Percentiles rank a stretch among this genome's conserved stretches.
Conservation (phyloP, 30 jellyfish, hydroid and myxozoan genomes). For the Euphysa ruthae region DNA sequence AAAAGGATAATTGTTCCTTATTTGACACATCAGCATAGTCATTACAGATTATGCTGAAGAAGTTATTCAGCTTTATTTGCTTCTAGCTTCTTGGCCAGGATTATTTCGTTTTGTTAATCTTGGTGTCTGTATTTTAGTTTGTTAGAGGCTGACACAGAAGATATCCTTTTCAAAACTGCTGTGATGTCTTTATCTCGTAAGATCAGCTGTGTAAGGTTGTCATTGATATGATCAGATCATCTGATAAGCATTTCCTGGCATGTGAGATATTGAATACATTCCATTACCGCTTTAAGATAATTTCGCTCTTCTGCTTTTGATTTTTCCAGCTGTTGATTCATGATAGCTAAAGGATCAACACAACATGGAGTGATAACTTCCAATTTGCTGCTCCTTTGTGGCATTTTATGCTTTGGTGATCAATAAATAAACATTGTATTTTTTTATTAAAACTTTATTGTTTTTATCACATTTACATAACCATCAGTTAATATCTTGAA, state of each 20-base stretch:
- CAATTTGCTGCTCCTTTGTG: constrained; percentile 25
- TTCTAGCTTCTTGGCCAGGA: neutral
- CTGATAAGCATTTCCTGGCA: constrained; percentile 30
- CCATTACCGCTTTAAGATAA: constrained; percentile 31
- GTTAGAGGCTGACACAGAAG: neutral
- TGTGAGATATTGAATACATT: constrained; percentile 3
- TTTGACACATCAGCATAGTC: constrained; percentile 17
- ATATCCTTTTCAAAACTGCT: neutral
- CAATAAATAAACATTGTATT: no score
- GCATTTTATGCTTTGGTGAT: constrained; percentile 28
- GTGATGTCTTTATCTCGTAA: neutral
- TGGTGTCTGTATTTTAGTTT: constrained; percentile 17
- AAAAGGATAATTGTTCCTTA: constrained; percentile 28
- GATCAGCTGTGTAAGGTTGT: neutral
- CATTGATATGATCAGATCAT: constrained; percentile 24
- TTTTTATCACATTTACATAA: no score
- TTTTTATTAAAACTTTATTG: no score
- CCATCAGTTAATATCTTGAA: no score
- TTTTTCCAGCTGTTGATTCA: neutral
- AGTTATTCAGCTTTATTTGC: neutral
- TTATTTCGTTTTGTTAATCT: neutral
- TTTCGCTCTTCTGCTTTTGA: constrained; percentile 1
- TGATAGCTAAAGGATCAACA: constrained; percentile 15
- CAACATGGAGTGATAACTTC: constrained; percentile 16
- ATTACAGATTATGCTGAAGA: constrained; percentile 23